Conservation (phyloP, 1,140 invertebrate genomes). For the Zaprionus capensis region DNA sequence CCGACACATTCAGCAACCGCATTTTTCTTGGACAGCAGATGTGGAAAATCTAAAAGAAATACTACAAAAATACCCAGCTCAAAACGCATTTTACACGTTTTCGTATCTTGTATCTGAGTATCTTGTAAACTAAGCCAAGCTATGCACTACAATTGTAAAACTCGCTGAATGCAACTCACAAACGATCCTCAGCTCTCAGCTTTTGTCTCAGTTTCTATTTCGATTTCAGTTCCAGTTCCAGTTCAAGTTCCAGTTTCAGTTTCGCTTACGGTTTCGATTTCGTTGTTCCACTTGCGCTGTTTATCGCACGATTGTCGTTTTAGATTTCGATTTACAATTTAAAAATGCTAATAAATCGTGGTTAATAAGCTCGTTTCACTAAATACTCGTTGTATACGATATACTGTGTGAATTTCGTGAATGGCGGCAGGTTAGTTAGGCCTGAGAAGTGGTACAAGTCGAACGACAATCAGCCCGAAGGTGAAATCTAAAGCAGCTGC, state of each 20-base stretch:
- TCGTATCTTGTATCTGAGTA: constrained; percentile 37
- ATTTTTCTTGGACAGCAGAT: constrained; percentile 44
- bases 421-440: constrained; percentile 16
- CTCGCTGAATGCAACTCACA: constrained; percentile 51
- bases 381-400: constrained; percentile 20
- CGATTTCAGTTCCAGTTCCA: constrained; percentile 13
- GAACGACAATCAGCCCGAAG: constrained; percentile 43
- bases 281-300: constrained; percentile 48
- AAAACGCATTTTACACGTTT: constrained; percentile 68
- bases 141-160: constrained; percentile 43
- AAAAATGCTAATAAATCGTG: constrained; percentile 65
- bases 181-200: constrained; percentile 4
- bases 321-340: constrained; percentile 73
- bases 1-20: constrained; percentile 39
- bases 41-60: constrained; percentile 12
- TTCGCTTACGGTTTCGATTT: constrained; percentile 29
- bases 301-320: constrained; percentile 66
- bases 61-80: constrained; percentile 10
- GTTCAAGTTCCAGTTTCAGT: constrained; percentile 32
- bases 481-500: constrained; percentile 26
- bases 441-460: constrained; percentile 60
- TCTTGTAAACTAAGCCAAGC: constrained; percentile 38
- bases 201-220: constrained; percentile 34
- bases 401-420: constrained; percentile 54
- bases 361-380: constrained; percentile 65